phyloP scores from a whole-genome alignment of 2,888 invertebrate species.

The Amphipoea oculea region DNA sequence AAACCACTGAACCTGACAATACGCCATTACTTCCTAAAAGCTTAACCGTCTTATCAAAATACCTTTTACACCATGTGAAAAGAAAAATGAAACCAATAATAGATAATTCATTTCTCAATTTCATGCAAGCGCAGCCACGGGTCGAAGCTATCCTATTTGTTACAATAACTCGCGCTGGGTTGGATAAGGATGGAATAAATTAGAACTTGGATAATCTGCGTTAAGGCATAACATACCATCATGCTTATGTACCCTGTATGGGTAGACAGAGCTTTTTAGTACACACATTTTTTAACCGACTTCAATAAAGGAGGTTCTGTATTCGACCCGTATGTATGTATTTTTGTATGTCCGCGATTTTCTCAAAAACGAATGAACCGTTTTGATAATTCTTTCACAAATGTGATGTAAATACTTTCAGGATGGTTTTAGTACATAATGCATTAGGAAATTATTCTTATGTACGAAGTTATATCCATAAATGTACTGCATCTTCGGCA shows the following conservation, averaged over 20 bases:
- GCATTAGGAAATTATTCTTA: no score
- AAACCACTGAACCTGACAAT: not conserved
- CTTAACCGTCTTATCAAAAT: not conserved
- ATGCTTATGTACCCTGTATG: not conserved
- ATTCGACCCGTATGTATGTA: no score
- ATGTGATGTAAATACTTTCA: no score
- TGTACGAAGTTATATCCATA: no score
- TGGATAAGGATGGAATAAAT: slow-evolving; percentile 23
- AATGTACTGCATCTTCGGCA: no score
- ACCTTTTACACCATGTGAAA: not conserved
- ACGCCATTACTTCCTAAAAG: not conserved
- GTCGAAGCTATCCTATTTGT: slow-evolving; percentile 30
- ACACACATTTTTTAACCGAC: not conserved
- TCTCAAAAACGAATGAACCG: no score
- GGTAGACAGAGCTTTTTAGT: not conserved
- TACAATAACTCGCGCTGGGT: slow-evolving; percentile 3
- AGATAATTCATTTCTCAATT: slow-evolving; percentile 47
- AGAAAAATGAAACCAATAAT: slow-evolving; percentile 28
- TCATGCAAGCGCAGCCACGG: slow-evolving; percentile 48
- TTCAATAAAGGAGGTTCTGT: no score
- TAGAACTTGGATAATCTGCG: slow-evolving; percentile 23
- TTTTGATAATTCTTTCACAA: no score
- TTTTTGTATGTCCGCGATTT: no score
- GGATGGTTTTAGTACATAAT: no score
- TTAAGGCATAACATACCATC: not conserved